Evolutionary conservation across 2,113 vertebrate genomes (phyloP), one percentile per base, ranked within the genome.

Genomic region (Poeciliopsis prolifica): DNA sequence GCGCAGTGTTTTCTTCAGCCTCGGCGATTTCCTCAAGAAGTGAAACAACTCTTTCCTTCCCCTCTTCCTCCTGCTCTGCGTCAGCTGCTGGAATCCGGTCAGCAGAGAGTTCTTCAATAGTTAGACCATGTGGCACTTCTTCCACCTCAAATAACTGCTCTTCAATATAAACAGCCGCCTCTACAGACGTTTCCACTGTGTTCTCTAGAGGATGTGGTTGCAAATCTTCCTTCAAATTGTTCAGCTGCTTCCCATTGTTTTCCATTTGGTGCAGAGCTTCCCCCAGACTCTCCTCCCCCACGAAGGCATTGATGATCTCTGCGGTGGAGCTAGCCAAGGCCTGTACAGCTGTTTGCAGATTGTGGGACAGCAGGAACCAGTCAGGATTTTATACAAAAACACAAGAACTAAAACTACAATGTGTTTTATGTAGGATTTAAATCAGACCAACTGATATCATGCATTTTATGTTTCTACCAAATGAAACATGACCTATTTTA

Each of bases 281-380:
- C 35, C 84, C 73, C 44, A 84, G 35, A 67, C 69, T 74, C 0
- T 26, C 77, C 13, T 92, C 90, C 0, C 76, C 82, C 7, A 90
- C 82, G 11, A 92, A 92, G 31, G 90, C 90, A 12, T 90, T 90
- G 1, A 92, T 88, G 4, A 92, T 91, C 65, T 92, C 93, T 14
- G 60, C 77, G 42, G 91, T 69, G 0, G 89, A 82, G 29, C 66
- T 3, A 0, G 82, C 28, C 72, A 88, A 71, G 64, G 80, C 28
- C 87, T 87, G 91, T 77, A 84, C 88, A 29, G 92, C 84, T 19
- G 87, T 68, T 24, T 85, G 61, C 40, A 87, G 72, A 77, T 88
- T 86, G 35, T 70, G 42, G 48, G 61, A 84, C 12, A 85, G 0
- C 22, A 72, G 30, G 22, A 31, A 24, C 33, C 58, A 15, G 19